Conservation (phyloP, 2,113 vertebrate species). For the Sorex araneus region DNA sequence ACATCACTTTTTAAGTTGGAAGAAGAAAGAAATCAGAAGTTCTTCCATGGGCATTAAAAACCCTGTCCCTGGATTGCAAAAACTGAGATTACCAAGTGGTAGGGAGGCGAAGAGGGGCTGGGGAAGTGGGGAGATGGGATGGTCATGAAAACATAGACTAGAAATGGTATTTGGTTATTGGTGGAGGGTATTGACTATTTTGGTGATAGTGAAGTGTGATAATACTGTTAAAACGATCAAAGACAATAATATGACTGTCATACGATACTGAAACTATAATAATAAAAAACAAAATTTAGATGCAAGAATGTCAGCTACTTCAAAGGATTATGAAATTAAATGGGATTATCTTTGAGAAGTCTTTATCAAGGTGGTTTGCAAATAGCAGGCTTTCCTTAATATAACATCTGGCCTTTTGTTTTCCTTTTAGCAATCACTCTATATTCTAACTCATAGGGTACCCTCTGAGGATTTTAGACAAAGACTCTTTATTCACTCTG, state of each 20-base stretch:
- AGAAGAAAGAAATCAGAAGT: neutral
- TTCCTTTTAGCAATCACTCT: neutral
- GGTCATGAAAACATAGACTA: too few relatives aligned
- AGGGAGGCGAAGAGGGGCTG: neutral
- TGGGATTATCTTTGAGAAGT: neutral
- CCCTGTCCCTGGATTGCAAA: neutral
- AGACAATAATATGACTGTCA: too few relatives aligned
- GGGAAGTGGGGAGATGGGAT: too few relatives aligned
- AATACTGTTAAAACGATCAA: too few relatives aligned
- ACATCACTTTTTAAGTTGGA: too few relatives aligned
- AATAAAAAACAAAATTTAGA: neutral
- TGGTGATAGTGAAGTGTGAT: too few relatives aligned
- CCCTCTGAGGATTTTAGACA: slow-evolving; percentile 53
- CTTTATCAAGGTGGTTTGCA: neutral
- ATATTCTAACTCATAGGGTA: neutral
- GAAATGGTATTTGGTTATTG: too few relatives aligned
- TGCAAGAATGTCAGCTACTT: neutral
- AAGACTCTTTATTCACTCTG: slow-evolving; percentile 26
- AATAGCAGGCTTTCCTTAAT: neutral
- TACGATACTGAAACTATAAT: too few relatives aligned
- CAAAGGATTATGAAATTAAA: neutral
- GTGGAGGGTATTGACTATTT: too few relatives aligned
- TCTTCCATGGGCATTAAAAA: neutral
- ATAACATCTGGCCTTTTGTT: neutral
- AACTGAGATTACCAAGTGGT: neutral